phyloP scores from a whole-genome alignment of 2,113 vertebrate species.

The Sander lucioperca region DNA sequence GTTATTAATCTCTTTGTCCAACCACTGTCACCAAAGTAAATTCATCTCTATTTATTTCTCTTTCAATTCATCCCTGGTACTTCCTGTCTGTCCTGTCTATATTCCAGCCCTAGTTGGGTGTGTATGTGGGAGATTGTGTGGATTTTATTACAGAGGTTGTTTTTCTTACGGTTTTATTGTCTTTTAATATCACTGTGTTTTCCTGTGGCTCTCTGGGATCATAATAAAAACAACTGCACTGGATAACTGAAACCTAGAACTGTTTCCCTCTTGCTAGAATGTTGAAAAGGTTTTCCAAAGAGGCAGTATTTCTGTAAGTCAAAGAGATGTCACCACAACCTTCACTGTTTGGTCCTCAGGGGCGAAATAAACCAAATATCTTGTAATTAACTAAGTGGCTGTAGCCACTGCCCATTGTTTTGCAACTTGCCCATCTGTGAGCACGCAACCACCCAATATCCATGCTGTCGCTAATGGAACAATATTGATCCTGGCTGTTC shows the following conservation, averaged over 20 bases:
- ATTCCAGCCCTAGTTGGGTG: neutral
- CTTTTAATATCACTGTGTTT: constrained; percentile 18
- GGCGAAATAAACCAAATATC: constrained; percentile 64
- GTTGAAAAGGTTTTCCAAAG: constrained; percentile 9
- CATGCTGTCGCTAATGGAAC: constrained; percentile 81
- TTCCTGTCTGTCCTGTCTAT: neutral
- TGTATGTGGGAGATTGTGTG: neutral
- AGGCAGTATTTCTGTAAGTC: constrained; percentile 11
- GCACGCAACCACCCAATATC: constrained; percentile 67
- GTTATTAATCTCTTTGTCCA: neutral
- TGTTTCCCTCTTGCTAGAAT: neutral
- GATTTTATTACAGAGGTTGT: neutral
- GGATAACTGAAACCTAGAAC: neutral
- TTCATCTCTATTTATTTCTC: neutral
- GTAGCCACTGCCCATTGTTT: constrained; percentile 60
- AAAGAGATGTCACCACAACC: constrained; percentile 10
- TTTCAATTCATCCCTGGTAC: neutral
- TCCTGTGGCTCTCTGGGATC: neutral
- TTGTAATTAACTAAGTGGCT: constrained; percentile 82
- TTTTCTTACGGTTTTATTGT: constrained; percentile 3
- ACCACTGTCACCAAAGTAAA: neutral
- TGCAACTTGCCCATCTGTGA: constrained; percentile 66
- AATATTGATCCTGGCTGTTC: constrained; percentile 80
- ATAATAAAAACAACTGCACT: neutral
- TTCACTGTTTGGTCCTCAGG: constrained; percentile 41